These are phyloP conservation scores for Virgularia gustaviana DNA, from an alignment of 92 coral and sea anemone species.

Conservation along the genomic window DNA sequence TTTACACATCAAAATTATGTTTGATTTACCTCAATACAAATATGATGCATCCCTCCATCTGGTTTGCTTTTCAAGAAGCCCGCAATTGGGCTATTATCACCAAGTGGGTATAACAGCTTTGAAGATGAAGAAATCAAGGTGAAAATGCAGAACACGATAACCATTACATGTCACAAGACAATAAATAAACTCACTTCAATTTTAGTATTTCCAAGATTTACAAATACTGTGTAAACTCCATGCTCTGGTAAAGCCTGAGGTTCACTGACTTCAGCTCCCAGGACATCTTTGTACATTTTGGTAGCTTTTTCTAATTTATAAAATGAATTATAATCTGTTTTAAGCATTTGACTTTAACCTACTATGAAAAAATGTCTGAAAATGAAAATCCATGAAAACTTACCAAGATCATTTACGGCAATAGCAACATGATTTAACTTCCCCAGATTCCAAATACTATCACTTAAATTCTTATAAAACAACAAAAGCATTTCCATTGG, in stretches of 20 bases:
- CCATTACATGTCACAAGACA: not conserved
- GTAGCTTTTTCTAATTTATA: conserved; percentile 82
- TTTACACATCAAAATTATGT: not conserved
- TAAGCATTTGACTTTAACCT: not conserved
- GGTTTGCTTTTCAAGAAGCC: conserved; percentile 85
- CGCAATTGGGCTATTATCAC: conserved; percentile 90
- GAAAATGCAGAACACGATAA: not conserved
- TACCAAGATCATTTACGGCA: conserved; percentile 94
- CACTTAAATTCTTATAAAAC: conserved; percentile 51
- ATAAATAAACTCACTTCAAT: conserved; percentile 65
- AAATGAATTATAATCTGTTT: not conserved
- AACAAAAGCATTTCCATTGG: too few relatives aligned
- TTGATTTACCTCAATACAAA: conserved; percentile 99
- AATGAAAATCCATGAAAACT: not conserved
- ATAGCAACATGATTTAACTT: conserved; percentile 96
- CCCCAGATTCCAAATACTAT: conserved; percentile 81
- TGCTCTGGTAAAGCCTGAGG: conserved; percentile 88
- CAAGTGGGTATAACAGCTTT: conserved; percentile 91
- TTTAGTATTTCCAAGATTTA: conserved; percentile 85
- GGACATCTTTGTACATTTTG: conserved; percentile 72
- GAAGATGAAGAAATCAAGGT: not conserved
- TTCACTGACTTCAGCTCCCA: conserved; percentile 95
- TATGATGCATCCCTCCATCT: conserved; percentile 96
- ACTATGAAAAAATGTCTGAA: not conserved
- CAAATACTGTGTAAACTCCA: conserved; percentile 95